Base-by-base conservation (phyloP, 2,888 invertebrate genomes). In the Nymphalis urticae region DNA sequence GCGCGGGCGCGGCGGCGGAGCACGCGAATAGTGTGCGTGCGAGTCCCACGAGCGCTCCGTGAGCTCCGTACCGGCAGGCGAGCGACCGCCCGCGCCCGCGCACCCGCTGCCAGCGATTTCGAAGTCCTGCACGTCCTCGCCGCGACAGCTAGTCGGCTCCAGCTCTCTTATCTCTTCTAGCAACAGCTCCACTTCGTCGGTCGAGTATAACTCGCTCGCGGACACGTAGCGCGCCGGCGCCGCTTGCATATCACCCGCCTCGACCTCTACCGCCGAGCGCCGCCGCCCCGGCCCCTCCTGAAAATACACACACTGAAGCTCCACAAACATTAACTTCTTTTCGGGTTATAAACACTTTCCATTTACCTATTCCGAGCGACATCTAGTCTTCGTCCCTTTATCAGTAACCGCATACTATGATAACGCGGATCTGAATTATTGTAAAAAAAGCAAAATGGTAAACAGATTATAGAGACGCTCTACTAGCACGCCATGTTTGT, bases 61-160 rank as follows among this genome's bases (percentile, higher is more conserved):
- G 67, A 82, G 83, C 82, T 88, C 90, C 56, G 90, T 88, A 84
- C 87, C 90, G 75, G 86, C 89, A 80, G 91, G 91, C 77, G 91
- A 91, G 78, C 90, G 88, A 78, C 87, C 89, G 79, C 82, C 80
- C 77, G 78, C 86, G 76, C 84, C 86, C 78, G 85, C 91, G 84
- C 87, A 86, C 81, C 91, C 91, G 86, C 93, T 93, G 82, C 93
- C 93, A 81, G 93, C 93, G 87, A 93, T 93, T 89, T 93, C 93
- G 85, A 91, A 92, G 85, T 93, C 93, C 88, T 91, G 90, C 84
- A 90, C 85, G 83, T 92, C 92, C 75, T 92, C 92, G 78, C 89
- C 91, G 82, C 89, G 90, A 78, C 91, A 91, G 85, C 90, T 90
- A 75, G 90, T 90, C 73, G 92, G 92, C 89, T 93, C 93, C 89